Evolutionary conservation across 92 coral and sea anemone genomes (phyloP), one percentile per base, ranked within the genome.

Genomic region (Bergia sp.): DNA sequence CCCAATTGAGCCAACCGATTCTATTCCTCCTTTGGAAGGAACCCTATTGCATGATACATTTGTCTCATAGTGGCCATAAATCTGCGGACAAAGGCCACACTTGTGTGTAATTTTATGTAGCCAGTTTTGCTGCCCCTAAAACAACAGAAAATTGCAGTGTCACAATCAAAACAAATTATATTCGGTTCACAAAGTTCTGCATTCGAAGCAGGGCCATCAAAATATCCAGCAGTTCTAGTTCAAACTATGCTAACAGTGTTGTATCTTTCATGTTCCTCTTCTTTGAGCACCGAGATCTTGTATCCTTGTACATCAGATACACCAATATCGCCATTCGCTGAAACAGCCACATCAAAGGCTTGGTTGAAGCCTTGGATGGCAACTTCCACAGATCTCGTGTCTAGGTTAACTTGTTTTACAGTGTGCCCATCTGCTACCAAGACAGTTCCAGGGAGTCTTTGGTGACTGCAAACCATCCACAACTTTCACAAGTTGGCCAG

Each of bases 261-360:
- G 76, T 6, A 6, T 12, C 37, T 78, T 41, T 37, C 47, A 77
- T 53, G 55, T 44, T 53, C 40, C 11, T 20, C 41, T 36, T 49
- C 23, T 71, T 79, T 61, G 6, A 87, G 75, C 2, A 93, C 11
- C 11, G 37, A 6, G 0, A 92, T 11, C 58, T 90, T 92, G 81
- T 94, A 92, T 50, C 86, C 71, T 12, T 78, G 21, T 13, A 85
- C 90, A 88, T 92, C 93, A 8, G 89, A 50, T 1, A 94, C 92
- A 10, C 90, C 95, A 9, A 92, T 11, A 74, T 39, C 18, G 3
- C 90, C 90, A 82, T 76, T 86, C 2, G 80, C 11, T 66, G 95
- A 92, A 18, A 90, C 43, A 5, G 93, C 78, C 1, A 94, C 79
- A 77, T 92, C 95, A 86, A 94, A 94, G 0, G 96, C 95, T 20